A percentile compares a stretch with the other conserved stretches of the same genome.
Conservation (phyloP, 2,888 invertebrate species). For the Phymatocera aterrima region DNA sequence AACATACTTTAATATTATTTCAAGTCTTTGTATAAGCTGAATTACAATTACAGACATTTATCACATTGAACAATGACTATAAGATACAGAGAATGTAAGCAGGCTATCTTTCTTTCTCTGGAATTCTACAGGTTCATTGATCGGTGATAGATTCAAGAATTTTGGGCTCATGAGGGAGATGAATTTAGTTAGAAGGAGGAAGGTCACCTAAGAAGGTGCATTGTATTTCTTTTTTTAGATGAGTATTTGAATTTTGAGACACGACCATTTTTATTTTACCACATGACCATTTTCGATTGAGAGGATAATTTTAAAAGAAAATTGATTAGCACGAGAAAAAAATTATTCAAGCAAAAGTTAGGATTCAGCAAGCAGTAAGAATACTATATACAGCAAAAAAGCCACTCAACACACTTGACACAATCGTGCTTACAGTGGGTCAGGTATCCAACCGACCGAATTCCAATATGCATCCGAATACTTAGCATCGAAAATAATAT, state of each 20-base stretch:
- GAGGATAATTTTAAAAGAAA: neutral
- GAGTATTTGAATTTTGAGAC: neutral
- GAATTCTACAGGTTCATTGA: too few species aligned
- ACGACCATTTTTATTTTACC: neutral
- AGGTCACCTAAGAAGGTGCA: too few species aligned
- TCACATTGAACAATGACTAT: neutral
- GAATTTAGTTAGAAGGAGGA: too few species aligned
- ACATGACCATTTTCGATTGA: neutral
- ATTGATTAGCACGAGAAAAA: slow-evolving; percentile 1
- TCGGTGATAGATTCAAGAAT: too few species aligned
- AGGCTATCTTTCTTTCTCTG: neutral
- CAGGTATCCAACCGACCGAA: slow-evolving; percentile 12
- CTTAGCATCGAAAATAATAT: slow-evolving; percentile 3
- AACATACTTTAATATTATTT: neutral
- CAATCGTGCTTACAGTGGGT: slow-evolving; percentile 17
- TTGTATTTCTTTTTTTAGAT: neutral
- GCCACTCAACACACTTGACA: neutral
- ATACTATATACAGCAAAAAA: slow-evolving; percentile 8
- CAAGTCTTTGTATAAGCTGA: neutral
- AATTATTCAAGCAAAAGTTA: neutral
- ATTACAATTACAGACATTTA: neutral
- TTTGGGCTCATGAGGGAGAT: too few species aligned
- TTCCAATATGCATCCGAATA: slow-evolving; percentile 9
- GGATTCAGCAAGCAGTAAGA: neutral
- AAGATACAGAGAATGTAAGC: neutral